Conservation (phyloP, 2,113 vertebrate species). For the Odontesthes bonariensis region DNA sequence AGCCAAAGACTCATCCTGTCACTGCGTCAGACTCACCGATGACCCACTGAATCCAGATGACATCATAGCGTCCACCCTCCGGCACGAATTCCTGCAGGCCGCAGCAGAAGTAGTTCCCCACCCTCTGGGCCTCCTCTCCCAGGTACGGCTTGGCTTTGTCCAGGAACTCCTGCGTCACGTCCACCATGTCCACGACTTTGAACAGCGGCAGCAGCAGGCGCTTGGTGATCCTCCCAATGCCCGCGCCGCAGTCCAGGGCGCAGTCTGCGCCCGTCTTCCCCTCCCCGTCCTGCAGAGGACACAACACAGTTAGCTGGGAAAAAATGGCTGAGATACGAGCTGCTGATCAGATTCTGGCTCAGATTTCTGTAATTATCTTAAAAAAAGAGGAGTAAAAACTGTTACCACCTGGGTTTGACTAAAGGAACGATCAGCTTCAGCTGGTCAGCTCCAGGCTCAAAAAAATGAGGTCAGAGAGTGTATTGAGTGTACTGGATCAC, state of each 20-base stretch:
- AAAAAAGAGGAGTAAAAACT: too few relatives aligned
- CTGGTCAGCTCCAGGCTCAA: too few relatives aligned
- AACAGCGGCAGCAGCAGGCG: conserved; percentile 93
- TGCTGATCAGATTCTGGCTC: too few relatives aligned
- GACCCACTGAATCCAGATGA: conserved; percentile 99
- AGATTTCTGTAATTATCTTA: too few relatives aligned
- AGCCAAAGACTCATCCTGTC: too few relatives aligned
- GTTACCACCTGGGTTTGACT: too few relatives aligned
- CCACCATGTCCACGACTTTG: conserved; percentile 92
- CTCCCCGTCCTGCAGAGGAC: conserved; percentile 84
- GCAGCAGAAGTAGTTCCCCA: conserved; percentile 91
- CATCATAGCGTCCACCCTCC: conserved; percentile 87
- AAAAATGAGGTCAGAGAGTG: too few relatives aligned
- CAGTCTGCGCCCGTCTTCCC: conserved; percentile 84
- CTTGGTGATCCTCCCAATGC: conserved; percentile 96
- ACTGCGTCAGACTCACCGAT: conserved; percentile 90
- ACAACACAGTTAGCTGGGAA: neutral
- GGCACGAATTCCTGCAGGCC: conserved; percentile 96
- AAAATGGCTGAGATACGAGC: neutral
- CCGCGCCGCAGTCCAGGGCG: conserved; percentile 95
- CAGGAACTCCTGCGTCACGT: conserved; percentile 93
- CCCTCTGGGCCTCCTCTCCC: conserved; percentile 89
- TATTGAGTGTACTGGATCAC: too few relatives aligned
- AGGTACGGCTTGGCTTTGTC: conserved; percentile 91
- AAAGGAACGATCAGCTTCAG: too few relatives aligned